Base-by-base conservation (phyloP, 2,797 vertebrate species). In the Triplophysa yarkandensis region DNA sequence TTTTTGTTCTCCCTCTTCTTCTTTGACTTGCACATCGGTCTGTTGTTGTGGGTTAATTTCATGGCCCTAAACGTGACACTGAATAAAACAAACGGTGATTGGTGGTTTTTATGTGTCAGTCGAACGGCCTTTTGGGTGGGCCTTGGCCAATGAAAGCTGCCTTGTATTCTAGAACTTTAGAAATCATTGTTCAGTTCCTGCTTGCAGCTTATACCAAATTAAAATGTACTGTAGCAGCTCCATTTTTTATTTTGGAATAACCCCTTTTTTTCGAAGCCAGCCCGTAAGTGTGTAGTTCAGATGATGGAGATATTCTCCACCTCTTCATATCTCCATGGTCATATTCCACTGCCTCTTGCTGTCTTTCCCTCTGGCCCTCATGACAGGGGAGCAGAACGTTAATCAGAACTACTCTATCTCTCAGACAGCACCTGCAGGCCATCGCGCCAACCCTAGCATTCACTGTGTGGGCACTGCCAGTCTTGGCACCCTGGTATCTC, bases 401-500 rank as follows among this genome's bases (percentile, higher is more conserved):
- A 89, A 90, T 91, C 90, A 90, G 87, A 82, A 78, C 72, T 75
- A 83, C 68, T 76, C 86, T 87, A 89, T 90, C 88, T 90, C 83
- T 83, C 83, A 87, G 85, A 81, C 83, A 86, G 88, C 89, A 90
- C 87, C 87, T 89, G 86, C 85, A 88, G 88, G 88, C 84, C 62
- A 83, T 82, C 19, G 6, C 10, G 71, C 67, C 77, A 66, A 23
- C 46, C 21, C 44, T 28, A 43, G 57, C n/a, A 2, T 39, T 69
- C 19, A 69, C 77, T 76, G 75, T 71, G 84, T 87, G 85, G 88
- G 78, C 81, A 82, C 83, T 85, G 86, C 86, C 87, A 87, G 83
- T 75, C 78, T 81, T 83, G 85, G 84, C 83, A 76, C 76, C 23
- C 71, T 79, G 69, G 60, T 34, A 83, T 84, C 88, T 74, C 83